phyloP scores from a whole-genome alignment of 2,113 vertebrate species.

The Ageneiosus marmoratus region DNA sequence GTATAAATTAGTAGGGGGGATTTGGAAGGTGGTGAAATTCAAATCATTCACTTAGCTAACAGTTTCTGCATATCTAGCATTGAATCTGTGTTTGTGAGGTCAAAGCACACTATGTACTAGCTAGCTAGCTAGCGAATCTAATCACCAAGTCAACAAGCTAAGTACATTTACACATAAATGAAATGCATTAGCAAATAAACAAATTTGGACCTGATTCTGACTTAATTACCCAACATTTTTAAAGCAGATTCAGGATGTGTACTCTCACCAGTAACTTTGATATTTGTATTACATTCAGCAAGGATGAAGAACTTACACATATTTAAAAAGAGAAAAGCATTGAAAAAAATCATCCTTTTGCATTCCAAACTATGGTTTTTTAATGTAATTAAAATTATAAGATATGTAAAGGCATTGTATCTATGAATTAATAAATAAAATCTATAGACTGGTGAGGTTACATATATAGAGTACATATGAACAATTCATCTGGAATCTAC shows the following conservation, averaged over 20 bases:
- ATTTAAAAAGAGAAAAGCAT: not conserved
- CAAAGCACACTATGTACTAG: not conserved
- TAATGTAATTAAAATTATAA: not conserved
- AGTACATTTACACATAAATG: not conserved
- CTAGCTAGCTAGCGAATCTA: not conserved
- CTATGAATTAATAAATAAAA: not conserved
- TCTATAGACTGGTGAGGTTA: too few species aligned
- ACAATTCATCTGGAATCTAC: not conserved
- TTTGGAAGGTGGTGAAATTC: not conserved
- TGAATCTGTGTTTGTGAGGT: not conserved
- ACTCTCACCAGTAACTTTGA: not conserved
- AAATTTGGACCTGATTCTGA: not conserved
- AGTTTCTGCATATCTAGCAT: not conserved
- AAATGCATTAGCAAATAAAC: not conserved
- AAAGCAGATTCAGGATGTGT: not conserved
- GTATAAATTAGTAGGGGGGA: not conserved
- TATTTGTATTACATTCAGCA: not conserved
- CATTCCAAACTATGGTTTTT: not conserved
- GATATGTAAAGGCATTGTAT: not conserved
- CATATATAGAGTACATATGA: not conserved
- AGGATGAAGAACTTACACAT: too few species aligned
- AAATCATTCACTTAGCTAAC: not conserved
- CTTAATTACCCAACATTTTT: not conserved
- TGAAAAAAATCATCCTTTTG: too few species aligned
- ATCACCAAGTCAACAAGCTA: not conserved